Evolutionary conservation across 2,888 invertebrate genomes (phyloP).

Genomic region (Carterocephalus palaemon): DNA sequence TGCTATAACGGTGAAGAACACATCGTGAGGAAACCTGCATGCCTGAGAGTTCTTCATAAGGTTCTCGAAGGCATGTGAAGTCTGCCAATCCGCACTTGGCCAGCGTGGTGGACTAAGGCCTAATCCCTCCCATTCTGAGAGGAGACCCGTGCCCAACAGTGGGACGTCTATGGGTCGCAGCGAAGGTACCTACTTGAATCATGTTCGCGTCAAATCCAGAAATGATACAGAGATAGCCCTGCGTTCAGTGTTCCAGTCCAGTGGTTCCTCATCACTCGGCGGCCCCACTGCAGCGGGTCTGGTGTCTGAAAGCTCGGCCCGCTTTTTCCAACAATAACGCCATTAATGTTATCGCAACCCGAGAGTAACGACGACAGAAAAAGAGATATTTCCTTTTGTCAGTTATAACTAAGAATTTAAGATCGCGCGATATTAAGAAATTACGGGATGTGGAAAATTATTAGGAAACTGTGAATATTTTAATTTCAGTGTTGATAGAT

Average conservation of each 20-base stretch:
- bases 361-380: conserved; percentile 12
- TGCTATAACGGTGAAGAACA: no score
- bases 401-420: background rate
- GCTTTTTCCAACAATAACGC: conserved; percentile 22
- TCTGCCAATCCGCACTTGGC: no score
- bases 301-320: conserved; percentile 26
- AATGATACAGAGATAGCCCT: conserved; percentile 39
- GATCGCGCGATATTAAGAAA: no score
- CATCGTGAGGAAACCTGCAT: no score
- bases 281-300: conserved; percentile 44
- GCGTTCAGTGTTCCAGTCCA: conserved; percentile 71
- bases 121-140: no score
- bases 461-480: background rate
- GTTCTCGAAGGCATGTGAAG: no score
- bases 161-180: no score
- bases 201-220: background rate
- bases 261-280: conserved; percentile 61
- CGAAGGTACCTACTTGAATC: no score
- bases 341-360: conserved; percentile 21
- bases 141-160: no score
- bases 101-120: no score
- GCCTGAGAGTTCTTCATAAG: no score
- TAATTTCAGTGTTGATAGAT: no score
- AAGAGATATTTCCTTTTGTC: conserved; percentile 3
- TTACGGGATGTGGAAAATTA: background rate